Evolutionary conservation across 2,797 vertebrate genomes (phyloP).

Genomic region (Valencia hispanica): DNA sequence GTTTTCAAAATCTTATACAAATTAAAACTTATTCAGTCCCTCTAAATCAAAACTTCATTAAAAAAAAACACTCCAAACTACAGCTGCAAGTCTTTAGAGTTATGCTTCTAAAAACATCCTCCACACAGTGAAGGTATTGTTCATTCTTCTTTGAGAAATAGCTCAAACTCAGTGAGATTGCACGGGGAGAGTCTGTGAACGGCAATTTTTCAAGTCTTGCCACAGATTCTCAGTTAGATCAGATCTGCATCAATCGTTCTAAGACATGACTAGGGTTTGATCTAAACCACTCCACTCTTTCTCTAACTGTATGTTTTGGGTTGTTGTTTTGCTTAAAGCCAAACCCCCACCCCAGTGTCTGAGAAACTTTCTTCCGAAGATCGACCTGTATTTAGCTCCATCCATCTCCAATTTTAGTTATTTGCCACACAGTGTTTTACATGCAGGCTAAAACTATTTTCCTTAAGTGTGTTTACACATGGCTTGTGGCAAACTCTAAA

Average conservation of each 20-base stretch:
- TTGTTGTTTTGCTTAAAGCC: not conserved
- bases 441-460: not conserved
- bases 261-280: not conserved
- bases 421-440: not conserved
- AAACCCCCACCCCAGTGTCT: not conserved
- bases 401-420: not conserved
- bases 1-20: not conserved
- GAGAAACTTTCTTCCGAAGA: not conserved
- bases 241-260: not conserved
- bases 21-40: not conserved
- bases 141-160: not conserved
- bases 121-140: not conserved
- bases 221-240: not conserved
- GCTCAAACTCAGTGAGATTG: not conserved
- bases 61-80: too few relatives aligned
- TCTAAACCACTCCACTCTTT: not conserved
- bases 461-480: not conserved
- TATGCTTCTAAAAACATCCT: not conserved
- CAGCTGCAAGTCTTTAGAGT: not conserved
- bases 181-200: not conserved
- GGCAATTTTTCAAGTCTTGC: not conserved
- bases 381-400: not conserved
- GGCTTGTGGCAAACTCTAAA: not conserved
- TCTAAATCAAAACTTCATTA: not conserved
- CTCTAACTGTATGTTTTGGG: not conserved